phyloP scores from a whole-genome alignment of 2,113 vertebrate species.

The Thamnophis sirtalis region DNA sequence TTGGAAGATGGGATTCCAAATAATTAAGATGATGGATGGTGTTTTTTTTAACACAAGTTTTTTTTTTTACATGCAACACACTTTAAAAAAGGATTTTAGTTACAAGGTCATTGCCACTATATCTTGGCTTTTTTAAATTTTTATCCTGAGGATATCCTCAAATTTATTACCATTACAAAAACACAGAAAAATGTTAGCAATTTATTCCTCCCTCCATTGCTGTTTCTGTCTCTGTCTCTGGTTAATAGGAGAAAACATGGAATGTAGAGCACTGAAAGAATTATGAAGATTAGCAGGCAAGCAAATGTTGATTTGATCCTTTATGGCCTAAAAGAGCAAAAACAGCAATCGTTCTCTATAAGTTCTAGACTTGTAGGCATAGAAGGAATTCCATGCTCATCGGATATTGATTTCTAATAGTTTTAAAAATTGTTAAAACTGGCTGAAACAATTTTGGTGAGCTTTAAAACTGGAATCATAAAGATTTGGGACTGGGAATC shows the following conservation, averaged over 20 bases:
- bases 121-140: neutral
- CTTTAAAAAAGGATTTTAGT: neutral
- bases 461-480: neutral
- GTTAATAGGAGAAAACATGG: neutral
- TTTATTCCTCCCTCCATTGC: neutral
- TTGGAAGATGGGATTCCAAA: neutral
- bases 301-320: neutral
- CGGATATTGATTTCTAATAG: neutral
- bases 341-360: neutral
- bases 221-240: neutral
- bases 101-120: neutral
- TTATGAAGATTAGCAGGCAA: neutral
- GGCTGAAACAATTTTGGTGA: neutral
- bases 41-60: neutral
- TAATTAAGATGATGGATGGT: neutral
- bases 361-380: neutral
- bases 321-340: neutral
- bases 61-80: neutral
- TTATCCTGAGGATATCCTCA: neutral
- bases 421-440: neutral
- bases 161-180: neutral
- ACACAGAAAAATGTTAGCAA: neutral
- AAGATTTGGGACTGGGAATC: neutral
- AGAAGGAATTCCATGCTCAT: neutral
- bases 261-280: neutral